Percentiles rank a stretch among this genome's conserved stretches.
These are phyloP conservation scores for Phocoena sinus DNA, from an alignment of 2,113 vertebrate species.

Conservation along the genomic window DNA sequence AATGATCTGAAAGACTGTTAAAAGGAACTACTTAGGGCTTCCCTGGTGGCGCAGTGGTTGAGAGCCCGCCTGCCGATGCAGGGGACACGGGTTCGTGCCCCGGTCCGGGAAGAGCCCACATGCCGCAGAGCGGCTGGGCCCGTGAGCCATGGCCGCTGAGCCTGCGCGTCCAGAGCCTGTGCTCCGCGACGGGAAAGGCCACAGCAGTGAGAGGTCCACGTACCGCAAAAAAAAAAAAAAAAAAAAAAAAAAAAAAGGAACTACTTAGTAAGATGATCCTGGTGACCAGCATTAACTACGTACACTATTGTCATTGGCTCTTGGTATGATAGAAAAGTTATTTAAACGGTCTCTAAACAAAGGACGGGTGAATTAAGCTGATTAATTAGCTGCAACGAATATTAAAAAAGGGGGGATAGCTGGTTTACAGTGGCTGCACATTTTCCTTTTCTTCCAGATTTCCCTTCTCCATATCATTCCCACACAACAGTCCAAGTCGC, in stretches of 20 bases:
- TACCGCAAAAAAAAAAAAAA: too few species aligned
- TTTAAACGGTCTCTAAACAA: neutral
- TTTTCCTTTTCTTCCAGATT: neutral
- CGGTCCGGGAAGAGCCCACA: too few species aligned
- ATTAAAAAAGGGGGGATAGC: neutral
- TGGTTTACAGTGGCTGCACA: neutral
- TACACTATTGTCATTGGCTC: neutral
- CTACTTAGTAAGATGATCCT: neutral
- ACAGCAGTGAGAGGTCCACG: too few species aligned
- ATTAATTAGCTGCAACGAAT: neutral
- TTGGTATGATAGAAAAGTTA: neutral
- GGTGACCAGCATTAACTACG: neutral
- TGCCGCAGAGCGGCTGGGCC: too few species aligned
- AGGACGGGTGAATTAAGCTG: neutral
- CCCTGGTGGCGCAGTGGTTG: too few species aligned
- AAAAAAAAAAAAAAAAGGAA: neutral
- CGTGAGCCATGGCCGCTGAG: too few species aligned
- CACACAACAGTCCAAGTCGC: neutral
- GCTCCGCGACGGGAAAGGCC: too few species aligned
- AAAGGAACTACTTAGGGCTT: neutral
- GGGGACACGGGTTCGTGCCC: too few species aligned
- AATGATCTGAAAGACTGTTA: neutral
- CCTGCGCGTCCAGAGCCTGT: too few species aligned
- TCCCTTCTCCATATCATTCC: neutral
- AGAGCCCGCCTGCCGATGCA: too few species aligned